Base-by-base conservation (phyloP, 2,888 invertebrate genomes). In the Hemicrepidius hirtus region DNA sequence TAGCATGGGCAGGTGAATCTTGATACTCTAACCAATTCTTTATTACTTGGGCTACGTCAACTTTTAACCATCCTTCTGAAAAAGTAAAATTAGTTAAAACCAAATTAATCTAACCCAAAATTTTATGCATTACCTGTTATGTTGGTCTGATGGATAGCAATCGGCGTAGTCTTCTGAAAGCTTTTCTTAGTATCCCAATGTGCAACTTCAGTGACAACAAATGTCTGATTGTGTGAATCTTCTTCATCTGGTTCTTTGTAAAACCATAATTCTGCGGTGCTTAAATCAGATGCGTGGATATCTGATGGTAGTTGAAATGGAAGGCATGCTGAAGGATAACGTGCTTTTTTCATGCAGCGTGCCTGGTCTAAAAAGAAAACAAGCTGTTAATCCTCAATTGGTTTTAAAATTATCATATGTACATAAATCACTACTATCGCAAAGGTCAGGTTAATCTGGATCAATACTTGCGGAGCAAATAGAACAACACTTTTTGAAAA, bases 31-130 rank as follows among this genome's bases (percentile, higher is more conserved):
- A 87, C 95, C 95, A 95, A 66, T 93, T 92, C 71, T 91, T 89
- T 7, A 94, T 91, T 0, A 93, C 91, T 89, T 93, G 93, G 3
- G 93, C 92, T 7, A 95, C 91, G 81, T 95, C 94, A 64, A 94
- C 91, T 79, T 93, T 91, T 76, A 95, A 90, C 95, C 95, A 95
- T 18, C 94, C 95, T 82, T 93, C 94, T 92, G 85, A 40, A 86
- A 81, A 40, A n/a, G 32, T 24, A 53, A 53, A 32, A 53, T n/a
- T 24, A 53, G 4, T 32, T 24, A 10, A n/a, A 75, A 66, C 65
- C 64, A 57, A 35, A 62, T 32, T 64, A 1, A 12, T 3, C 18
- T 46, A 1, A 16, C 4, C 46, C 4, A 20, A 20, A n/a, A n/a
- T 24, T 53, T 49, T 12, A 41, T 16, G 71, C 82, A 83, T 80